Base-by-base conservation (phyloP, 2,888 invertebrate genomes). In the Polymixis flavicincta region DNA sequence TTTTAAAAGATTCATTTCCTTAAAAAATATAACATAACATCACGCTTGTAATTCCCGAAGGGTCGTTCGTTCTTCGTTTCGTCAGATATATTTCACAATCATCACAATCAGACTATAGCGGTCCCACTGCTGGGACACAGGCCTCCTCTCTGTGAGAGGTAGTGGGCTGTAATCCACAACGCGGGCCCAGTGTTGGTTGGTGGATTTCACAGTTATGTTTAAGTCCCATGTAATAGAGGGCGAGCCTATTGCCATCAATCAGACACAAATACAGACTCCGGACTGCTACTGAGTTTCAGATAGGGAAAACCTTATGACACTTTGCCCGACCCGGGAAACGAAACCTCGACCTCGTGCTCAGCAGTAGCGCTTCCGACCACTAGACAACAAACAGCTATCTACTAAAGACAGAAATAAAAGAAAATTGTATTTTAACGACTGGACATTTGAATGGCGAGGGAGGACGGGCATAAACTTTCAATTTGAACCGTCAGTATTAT, bases 371-470 rank as follows among this genome's bases (percentile, higher is more conserved):
- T 22, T 14, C 5, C 50, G 28, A 11, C 8, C 22, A 64, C 22
- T 14, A 22, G 9, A 50, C 5, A 60, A 50, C 61, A 70, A 72
- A 67, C 78, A 72, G 52, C 57, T 8, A 55, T 70, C 60, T 54
- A 60, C 32, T 54, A 72, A 71, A 67, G 69, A 71, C 61, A 67
- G n/a, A 68, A 75, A 71, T 76, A 69, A 76, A 85, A 67, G 71
- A 80, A 76, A 85, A 80, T 74, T 75, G 72, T 78, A 59, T 57
- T 85, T 80, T 85, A 86, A 85, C 85, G 85, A 80, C 54, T 17
- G 66, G 32, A 78, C 78, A 82, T 87, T 78, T 64, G 45, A 78
- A 75, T 78, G 74, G 78, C 65, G 76, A 55, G 60, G 28, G 45
- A 28, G 72, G 74, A 60, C 63, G 54, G 50, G 17, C 71, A 75